These are phyloP conservation scores for Erebia epiphron DNA, from an alignment of 2,888 invertebrate genomes.

Conservation along the genomic window DNA sequence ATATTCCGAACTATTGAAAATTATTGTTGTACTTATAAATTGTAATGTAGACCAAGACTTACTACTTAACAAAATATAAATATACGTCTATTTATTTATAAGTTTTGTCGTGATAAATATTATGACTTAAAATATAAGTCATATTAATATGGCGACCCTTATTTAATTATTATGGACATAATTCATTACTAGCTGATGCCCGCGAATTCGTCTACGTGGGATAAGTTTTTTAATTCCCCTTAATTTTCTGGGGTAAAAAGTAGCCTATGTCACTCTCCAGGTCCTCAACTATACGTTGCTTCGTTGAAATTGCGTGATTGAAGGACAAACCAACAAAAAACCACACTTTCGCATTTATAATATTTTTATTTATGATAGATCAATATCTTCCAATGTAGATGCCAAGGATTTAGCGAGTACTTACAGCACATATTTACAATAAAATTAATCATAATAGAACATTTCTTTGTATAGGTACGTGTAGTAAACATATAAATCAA, in stretches of 20 bases:
- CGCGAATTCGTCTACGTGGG: no score
- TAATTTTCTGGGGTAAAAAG: no score
- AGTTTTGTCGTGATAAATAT: slow-evolving; percentile 1
- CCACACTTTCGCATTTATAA: neutral
- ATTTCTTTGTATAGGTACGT: no score
- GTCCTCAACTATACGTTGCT: no score
- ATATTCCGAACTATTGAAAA: slow-evolving; percentile 10
- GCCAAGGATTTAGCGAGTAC: slow-evolving; percentile 50
- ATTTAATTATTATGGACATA: neutral
- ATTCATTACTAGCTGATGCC: no score
- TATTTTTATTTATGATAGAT: slow-evolving; percentile 3
- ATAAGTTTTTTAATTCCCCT: no score
- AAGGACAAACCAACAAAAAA: no score
- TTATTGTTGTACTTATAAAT: slow-evolving; percentile 18
- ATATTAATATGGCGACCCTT: neutral
- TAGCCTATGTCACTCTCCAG: no score
- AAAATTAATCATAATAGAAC: neutral
- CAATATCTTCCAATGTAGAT: slow-evolving; percentile 53
- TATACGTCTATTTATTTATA: neutral
- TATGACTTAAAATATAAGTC: no score
- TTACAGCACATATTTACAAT: slow-evolving; percentile 24
- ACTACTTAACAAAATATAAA: neutral
- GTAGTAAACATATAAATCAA: no score
- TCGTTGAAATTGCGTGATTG: no score
- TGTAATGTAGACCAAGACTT: slow-evolving; percentile 9